phyloP scores from a whole-genome alignment of 2,888 invertebrate species.

The Ophion obscuratus region DNA sequence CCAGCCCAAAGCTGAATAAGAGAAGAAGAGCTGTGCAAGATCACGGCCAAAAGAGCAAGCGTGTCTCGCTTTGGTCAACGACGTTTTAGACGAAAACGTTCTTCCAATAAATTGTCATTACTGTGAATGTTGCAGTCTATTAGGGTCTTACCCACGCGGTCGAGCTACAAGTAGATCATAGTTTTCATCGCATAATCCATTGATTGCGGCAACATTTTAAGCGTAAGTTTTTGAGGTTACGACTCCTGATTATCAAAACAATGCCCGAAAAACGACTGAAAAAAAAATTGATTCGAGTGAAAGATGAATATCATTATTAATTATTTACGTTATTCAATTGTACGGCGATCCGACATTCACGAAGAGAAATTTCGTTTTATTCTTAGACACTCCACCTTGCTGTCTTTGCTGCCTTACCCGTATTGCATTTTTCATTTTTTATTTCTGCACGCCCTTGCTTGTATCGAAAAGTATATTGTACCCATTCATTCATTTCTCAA shows the following conservation, averaged over 20 bases:
- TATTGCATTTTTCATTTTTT: neutral
- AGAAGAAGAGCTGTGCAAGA: no score
- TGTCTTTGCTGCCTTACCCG: neutral
- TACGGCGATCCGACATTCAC: neutral
- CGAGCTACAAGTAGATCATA: neutral
- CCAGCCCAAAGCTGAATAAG: no score
- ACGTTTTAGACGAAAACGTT: neutral
- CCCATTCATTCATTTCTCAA: neutral
- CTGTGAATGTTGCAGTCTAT: neutral
- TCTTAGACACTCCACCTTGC: no score
- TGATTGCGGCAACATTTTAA: constrained; percentile 10
- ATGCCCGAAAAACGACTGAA: neutral
- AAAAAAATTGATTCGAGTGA: no score
- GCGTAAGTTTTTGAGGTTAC: constrained; percentile 51
- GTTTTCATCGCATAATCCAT: neutral
- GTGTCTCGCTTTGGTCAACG: neutral
- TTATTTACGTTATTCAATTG: neutral
- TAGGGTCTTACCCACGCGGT: neutral
- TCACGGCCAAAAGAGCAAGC: neutral
- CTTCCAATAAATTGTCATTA: neutral
- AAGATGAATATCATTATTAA: no score
- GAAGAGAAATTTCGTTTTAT: neutral
- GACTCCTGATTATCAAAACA: constrained; percentile 28
- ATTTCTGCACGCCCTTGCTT: no score
- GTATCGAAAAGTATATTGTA: no score